Evolutionary conservation across 2,888 invertebrate genomes (phyloP), one percentile per base, ranked within the genome.

Genomic region (Serripes groenlandicus): DNA sequence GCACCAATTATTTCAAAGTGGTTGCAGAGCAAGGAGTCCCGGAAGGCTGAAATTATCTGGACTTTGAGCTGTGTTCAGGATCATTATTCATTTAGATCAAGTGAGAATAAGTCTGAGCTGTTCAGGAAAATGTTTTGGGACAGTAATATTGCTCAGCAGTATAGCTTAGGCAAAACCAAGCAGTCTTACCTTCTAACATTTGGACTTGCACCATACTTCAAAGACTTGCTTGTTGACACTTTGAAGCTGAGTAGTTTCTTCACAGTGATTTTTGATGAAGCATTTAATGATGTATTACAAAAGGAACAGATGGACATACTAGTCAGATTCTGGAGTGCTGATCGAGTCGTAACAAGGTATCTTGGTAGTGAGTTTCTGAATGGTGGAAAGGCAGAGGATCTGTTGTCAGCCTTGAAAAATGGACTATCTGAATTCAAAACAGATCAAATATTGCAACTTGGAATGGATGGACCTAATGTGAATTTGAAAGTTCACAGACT

Each of bases 251-350:
- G 68, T 60, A 58, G 49, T 26, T 56, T 79, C 30, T 70, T 78
- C 34, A 75, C 80, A 64, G 71, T 87, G 5, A 68, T 86, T 30
- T 89, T 89, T 78, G 88, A 89, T 75, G 88, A 88, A 68, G 64
- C 85, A 32, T 74, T 89, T 37, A 89, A 89, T 76, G 34, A 68
- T 32, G 68, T 68, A 32, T 28, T 68, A 42, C 81, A 87, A 54
- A 68, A 73, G 42, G 75, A 77, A 30, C 90, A 91, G 81, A 92
- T 92, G 90, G 91, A 92, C 68, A 30, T 91, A 23, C 73, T 81
- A 56, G 77, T 92, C 1, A 77, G 90, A 64, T 91, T 81, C 69
- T 92, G 89, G 90, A 75, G 89, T 58, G 56, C 77, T 49, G 68
- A 84, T 49, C 76, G 83, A 58, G 90, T 92, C 0, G 26, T 68